Evolutionary conservation across 2,888 invertebrate species (phyloP), one percentile per base, ranked within the genome.

Genomic region (Colletes collaris): DNA sequence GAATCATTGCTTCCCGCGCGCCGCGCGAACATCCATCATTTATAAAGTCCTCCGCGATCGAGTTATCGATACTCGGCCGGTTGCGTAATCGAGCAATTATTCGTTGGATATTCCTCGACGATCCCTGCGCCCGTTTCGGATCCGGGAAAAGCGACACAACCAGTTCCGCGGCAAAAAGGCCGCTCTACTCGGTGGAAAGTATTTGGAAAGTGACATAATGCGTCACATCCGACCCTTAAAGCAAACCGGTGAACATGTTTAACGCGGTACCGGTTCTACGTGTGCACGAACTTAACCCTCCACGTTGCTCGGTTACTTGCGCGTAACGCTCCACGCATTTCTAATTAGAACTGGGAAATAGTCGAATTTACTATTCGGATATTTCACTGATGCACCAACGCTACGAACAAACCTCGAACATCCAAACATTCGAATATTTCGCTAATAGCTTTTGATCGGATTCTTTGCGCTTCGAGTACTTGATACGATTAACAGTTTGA

Each of bases 181-280:
- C 60, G 46, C 50, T 19, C 70, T 56, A 27, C n/a, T 0, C 72
- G 58, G 67, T 78, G 76, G 82, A 86, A 83, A 84, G 83, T 87
- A 85, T 87, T 89, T 88, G 84, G 87, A 89, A 89, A 89, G 88
- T 81, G 84, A 82, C 77, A 67, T 68, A 79, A 69, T 40, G 56
- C 78, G 76, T 80, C 83, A 80, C 81, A 83, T 87, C 85, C 85
- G 87, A 84, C 70, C 85, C 86, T 86, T 84, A 11, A 35, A 60
- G 6, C 5, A 8, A 50, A 55, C 64, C 56, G 50, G 27, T 10
- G 67, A 55, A 55, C 55, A 16, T 19, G 50, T n/a, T 56, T 53
- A 59, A 27, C 58, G 35, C 44, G 53, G 19, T 62, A 67, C 73
- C 59, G 58, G 58, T 49, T 37, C 53, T n/a, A n/a, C 37, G 4